Base-by-base conservation (phyloP, 2,888 invertebrate genomes). In the Phaedon cochleariae region DNA sequence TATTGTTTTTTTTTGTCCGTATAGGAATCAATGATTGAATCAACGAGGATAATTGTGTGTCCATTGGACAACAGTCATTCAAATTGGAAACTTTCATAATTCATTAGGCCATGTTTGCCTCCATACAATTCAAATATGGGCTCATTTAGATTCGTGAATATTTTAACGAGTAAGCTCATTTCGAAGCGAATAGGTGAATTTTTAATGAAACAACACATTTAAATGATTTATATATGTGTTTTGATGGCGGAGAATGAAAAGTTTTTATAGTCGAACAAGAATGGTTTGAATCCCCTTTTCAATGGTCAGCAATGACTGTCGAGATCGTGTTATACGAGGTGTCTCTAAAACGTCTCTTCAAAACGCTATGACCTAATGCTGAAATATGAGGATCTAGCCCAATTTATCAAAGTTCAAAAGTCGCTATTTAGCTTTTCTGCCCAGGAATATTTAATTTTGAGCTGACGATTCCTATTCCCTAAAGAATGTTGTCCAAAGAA, bases 141-240 rank as follows among this genome's bases (percentile, higher is more conserved):
- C 41, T 41, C 41, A 41, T 41, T 41, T 41, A 6, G 41, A 41
- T 41, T 41, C 41, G n/a, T 41, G 41, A 41, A 41, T 41, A 41
- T 41, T 41, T 41, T 41, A 41, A 41, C 15, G 3, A 41, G 41
- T 41, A 10, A 6, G 15, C 41, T 41, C 41, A 12, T 41, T 41
- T 12, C 41, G 15, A 41, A 41, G 41, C 12, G 41, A 41, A 41
- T 15, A 41, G 41, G 41, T 41, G 41, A 41, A 41, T 41, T 41
- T 15, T 15, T 41, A 41, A 41, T 41, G 41, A 41, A 41, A 41
- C 41, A 41, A 41, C 41, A 41, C 41, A 41, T 41, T 41, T 15
- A 41, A 41, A 41, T 41, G 41, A 41, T 41, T 41, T 41, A 41
- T 41, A 41, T 41, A 41, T 41, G 10, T 41, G 41, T 41, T 41